Evolutionary conservation across 2,888 invertebrate genomes (phyloP), one percentile per base, ranked within the genome.

Genomic region (Heliconius aoede): DNA sequence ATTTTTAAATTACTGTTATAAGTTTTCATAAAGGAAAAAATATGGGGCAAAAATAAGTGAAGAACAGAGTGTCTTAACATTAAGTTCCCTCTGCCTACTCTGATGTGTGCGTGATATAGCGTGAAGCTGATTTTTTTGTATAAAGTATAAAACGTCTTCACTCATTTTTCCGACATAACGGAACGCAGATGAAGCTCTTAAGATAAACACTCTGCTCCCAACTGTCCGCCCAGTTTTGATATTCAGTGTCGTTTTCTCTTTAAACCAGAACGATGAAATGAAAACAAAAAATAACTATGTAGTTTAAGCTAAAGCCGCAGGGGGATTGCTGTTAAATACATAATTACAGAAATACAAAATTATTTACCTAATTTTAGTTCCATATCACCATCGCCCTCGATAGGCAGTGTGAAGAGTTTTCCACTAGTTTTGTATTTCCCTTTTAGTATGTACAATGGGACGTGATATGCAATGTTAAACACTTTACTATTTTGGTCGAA

Each of bases 361-460:
- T 51, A 28, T n/a, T 68, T 69, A 69, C 69, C 15, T 30, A 69
- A 15, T 30, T 15, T 55, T 55, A 69, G 15, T 55, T 69, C 69
- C 13, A 69, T n/a, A 3, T 69, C 55, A n/a, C 69, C 69, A 1
- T 69, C 69, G 5, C 69, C 69, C 55, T 69, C 51, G 21, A 69
- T 24, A 30, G 69, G 69, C 13, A 69, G 8, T 4, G 69, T 69
- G 7, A 69, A 55, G 8, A 69, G 55, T 69, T 69, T 69, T 28
- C 69, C 69, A 55, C 55, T 24, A n/a, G 55, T 69, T 9, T 32
- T 30, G 24, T 69, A 69, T 30, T 30, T 28, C n/a, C 55, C 69
- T 21, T 21, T 69, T n/a, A 69, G 32, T 55, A 69, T 69, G 24
- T 55, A 69, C 30, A 55, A 55, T 15, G 69, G 69, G 30, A 69